Percentiles rank a stretch among this genome's conserved stretches.
These are phyloP conservation scores for Momotus momota DNA, from an alignment of 2,797 vertebrate genomes.

Conservation along the genomic window DNA sequence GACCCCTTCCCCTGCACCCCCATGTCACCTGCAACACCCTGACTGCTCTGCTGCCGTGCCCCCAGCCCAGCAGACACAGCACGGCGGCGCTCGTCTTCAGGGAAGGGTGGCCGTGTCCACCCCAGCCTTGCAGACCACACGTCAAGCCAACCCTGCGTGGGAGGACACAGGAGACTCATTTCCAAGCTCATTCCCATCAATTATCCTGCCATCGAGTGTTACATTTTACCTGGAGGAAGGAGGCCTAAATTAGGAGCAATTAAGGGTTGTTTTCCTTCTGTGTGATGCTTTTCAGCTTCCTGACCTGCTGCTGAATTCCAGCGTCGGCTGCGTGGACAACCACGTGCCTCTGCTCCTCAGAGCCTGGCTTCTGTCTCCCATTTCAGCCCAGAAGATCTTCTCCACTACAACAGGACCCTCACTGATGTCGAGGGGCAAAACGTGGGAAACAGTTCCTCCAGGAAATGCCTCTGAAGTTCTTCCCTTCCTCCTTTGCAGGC, in stretches of 20 bases:
- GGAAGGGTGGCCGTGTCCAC: neutral
- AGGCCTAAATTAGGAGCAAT: neutral
- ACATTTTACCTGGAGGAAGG: neutral
- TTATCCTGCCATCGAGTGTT: too few relatives aligned
- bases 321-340: neutral
- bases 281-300: neutral
- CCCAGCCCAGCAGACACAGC: neutral
- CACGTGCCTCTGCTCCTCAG: neutral
- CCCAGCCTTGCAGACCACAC: neutral
- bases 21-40: neutral
- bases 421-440: neutral
- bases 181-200: neutral
- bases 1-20: neutral
- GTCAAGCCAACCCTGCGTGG: neutral
- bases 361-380: neutral
- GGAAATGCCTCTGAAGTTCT: neutral
- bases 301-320: neutral
- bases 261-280: neutral
- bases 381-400: neutral
- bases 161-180: neutral
- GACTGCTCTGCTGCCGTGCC: neutral
- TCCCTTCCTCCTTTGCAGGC: neutral
- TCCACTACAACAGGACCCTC: neutral
- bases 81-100: fast-evolving
- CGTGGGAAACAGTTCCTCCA: neutral